Base-by-base conservation (phyloP, 2,113 vertebrate genomes). In the Cercopithecus mona region DNA sequence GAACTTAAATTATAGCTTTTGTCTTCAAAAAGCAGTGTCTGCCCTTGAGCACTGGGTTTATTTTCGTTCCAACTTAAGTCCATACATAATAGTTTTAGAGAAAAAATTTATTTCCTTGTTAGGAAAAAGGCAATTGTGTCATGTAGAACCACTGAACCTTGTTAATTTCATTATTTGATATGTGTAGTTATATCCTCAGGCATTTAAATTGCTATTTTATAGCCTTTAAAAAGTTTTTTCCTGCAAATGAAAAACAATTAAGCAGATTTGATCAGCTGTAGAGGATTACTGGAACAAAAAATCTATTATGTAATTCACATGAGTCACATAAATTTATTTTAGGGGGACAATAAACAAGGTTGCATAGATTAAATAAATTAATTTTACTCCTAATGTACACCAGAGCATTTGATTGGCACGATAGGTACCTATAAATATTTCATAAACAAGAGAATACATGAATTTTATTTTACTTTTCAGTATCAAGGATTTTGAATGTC, bases 201-300 rank as follows among this genome's bases (percentile, higher is more conserved):
- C 70, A 90, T 90, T 90, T 90, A 93, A 88, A 92, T 90, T 95
- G 52, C 72, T 91, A 61, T 83, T 96, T 96, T 78, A 96, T 50
- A 88, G 84, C 61, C 79, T 88, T 96, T 83, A 92, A 97, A 95
- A 95, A 52, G 13, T 81, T 20, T 93, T 94, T 79, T 73, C 73
- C 66, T 82, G 50, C 88, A 92, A 94, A 96, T 85, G 50, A 96
- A 92, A 94, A 91, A 94, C 98, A 88, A 66, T 96, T 79, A 89
- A 80, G 79, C 64, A 73, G 85, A 92, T 45, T 75, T 70, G 92
- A 89, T 94, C 40, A 79, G 50, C 55, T 57, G 52, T 35, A 8
- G 52, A 35, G n/a, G 16, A 68, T 0, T 70, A 59, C 78, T 7
- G 73, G 87, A 73, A 90, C 32, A 70, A 90, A 90, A 18, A 4